A percentile compares a stretch with the other conserved stretches of the same genome.
These are phyloP conservation scores for Drosophila sproati DNA, from an alignment of 1,140 invertebrate species.

Conservation along the genomic window DNA sequence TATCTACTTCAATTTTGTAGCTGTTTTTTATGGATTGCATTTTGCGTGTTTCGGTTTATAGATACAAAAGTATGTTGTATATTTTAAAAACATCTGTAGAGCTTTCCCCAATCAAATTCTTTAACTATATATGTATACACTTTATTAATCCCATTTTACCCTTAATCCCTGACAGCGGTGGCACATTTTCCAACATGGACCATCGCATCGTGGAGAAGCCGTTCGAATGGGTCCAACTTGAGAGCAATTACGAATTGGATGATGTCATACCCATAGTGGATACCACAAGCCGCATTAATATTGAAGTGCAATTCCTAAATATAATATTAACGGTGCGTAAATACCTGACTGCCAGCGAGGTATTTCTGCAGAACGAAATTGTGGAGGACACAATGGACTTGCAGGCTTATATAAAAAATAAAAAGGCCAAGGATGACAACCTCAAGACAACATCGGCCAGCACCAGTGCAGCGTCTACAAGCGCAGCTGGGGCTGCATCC, in stretches of 20 bases:
- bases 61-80: slow-evolving; percentile 27
- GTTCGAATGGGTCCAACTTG: slow-evolving; percentile 77
- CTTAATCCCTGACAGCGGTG: slow-evolving; percentile 55
- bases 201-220: slow-evolving; percentile 77
- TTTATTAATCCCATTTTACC: background rate
- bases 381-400: slow-evolving; percentile 72
- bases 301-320: slow-evolving; percentile 79
- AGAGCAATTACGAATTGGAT: slow-evolving; percentile 77
- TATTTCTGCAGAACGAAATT: slow-evolving; percentile 73
- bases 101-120: background rate
- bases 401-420: slow-evolving; percentile 70
- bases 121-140: background rate
- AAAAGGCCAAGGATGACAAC: slow-evolving; percentile 54
- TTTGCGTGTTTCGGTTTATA: slow-evolving; percentile 43
- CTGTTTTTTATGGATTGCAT: slow-evolving; percentile 46
- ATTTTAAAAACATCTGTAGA: slow-evolving; percentile 20
- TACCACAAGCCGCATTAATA: slow-evolving; percentile 66
- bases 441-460: slow-evolving; percentile 39
- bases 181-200: slow-evolving; percentile 70
- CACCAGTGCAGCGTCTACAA: background rate
- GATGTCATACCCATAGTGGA: slow-evolving; percentile 74
- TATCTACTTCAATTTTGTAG: slow-evolving; percentile 28
- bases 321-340: slow-evolving; percentile 67
- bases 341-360: slow-evolving; percentile 70
- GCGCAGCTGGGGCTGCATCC: slow-evolving; percentile 12